These are phyloP conservation scores for Melanaphis sacchari DNA, from an alignment of 1,140 invertebrate genomes.

Conservation along the genomic window DNA sequence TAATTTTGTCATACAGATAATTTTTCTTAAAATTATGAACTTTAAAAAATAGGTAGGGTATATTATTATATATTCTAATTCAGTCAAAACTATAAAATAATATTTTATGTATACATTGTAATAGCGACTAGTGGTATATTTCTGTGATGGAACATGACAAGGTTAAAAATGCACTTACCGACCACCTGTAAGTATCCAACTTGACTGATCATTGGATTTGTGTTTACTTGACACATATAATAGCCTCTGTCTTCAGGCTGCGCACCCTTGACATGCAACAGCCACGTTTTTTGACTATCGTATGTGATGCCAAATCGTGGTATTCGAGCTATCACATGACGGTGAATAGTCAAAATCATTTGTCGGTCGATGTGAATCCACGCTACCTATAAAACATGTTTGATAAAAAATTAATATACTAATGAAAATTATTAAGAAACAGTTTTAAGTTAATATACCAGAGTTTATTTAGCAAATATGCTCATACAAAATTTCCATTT, in stretches of 20 bases:
- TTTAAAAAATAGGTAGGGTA: not conserved
- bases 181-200: slow-evolving; percentile 93
- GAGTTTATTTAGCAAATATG: no score
- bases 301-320: slow-evolving; percentile 87
- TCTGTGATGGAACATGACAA: not conserved
- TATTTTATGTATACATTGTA: no score
- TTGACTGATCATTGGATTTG: slow-evolving; percentile 95
- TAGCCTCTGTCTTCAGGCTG: slow-evolving; percentile 88
- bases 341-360: slow-evolving; percentile 91
- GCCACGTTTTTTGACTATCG: slow-evolving; percentile 91
- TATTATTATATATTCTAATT: not conserved
- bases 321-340: slow-evolving; percentile 86
- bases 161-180: slow-evolving; percentile 71
- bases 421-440: not conserved
- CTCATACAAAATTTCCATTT: no score
- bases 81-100: not conserved
- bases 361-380: slow-evolving; percentile 95
- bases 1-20: not conserved
- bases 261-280: slow-evolving; percentile 84
- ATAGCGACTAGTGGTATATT: not conserved
- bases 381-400: slow-evolving; percentile 76
- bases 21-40: not conserved
- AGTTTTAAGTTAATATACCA: no score
- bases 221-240: slow-evolving; percentile 94
- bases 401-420: not conserved